Base-by-base conservation (phyloP, 2,113 vertebrate species). In the Bambusicola thoracicus region DNA sequence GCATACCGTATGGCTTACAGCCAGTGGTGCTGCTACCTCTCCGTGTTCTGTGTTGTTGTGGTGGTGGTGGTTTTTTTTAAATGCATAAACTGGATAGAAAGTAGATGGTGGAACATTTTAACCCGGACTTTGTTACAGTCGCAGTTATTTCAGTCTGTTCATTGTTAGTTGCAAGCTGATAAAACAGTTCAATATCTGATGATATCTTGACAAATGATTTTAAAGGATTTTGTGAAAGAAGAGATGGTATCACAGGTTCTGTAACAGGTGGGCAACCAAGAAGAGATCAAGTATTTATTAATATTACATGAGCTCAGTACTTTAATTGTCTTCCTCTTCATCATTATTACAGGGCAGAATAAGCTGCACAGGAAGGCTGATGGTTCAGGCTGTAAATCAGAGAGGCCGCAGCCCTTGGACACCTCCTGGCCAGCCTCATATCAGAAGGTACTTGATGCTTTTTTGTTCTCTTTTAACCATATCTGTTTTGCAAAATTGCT, bases 311-410 rank as follows among this genome's bases (percentile, higher is more conserved):
- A 38, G 89, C 40, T 29, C 67, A 72, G 46, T 63, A 22, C 86
- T 81, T 21, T 55, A 74, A 80, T 24, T 4, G 67, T 94, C 6
- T 13, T 94, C 8, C 16, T 91, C 53, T 94, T 44, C 56, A 2
- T 68, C 70, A 22, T 8, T 8, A 0, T 4, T 29, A 83, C 97
- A 99, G 99, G 99, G 99, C 83, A 98, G 99, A 79, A 81, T 98
- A 88, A 99, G 99, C 90, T 99, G 99, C 93, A 99, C 99, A 0
- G 99, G 99, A 79, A 98, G 99, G 97, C 98, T 99, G 95, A 99
- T 99, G 99, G 99, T 99, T 11, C 99, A 99, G 96, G 99, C 99
- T 24, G 99, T 99, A 87, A 99, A 99, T 98, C 99, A 99, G 87
- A 98, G 99, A 95, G 99, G 99, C 34, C 98, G 99, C 65, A 99